Percentiles rank a stretch among this genome's conserved stretches.
Evolutionary conservation across 2,888 invertebrate genomes (phyloP).

Genomic region (Leptura quadrifasciata): DNA sequence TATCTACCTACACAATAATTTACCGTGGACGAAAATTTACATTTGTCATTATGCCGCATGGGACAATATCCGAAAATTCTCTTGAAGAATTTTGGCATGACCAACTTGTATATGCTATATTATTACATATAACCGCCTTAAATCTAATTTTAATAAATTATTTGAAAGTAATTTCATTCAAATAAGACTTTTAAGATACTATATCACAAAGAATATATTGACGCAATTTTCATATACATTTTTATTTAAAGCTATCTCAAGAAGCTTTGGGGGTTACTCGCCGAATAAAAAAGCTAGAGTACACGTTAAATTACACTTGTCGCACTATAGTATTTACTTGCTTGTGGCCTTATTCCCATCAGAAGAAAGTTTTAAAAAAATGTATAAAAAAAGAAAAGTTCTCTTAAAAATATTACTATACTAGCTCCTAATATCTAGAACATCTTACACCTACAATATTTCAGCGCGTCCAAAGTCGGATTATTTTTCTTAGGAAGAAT

Average conservation of each 20-base stretch:
- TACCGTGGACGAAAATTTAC: not conserved
- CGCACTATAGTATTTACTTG: too few species aligned
- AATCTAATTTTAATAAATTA: too few species aligned
- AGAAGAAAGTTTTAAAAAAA: too few species aligned
- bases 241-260: too few species aligned
- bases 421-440: not conserved
- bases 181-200: not conserved
- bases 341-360: too few species aligned
- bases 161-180: too few species aligned
- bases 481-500: not conserved
- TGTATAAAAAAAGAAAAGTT: too few species aligned
- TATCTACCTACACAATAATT: too few species aligned
- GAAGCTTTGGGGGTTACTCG: too few species aligned
- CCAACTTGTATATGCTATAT: not conserved
- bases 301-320: too few species aligned
- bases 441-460: not conserved
- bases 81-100: constrained; percentile 30
- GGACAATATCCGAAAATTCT: constrained; percentile 30
- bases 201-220: constrained; percentile 6
- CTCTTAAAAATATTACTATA: not conserved
- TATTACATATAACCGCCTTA: not conserved
- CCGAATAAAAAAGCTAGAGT: too few species aligned
- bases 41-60: not conserved
- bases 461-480: not conserved
- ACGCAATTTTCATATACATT: not conserved